Conservation (phyloP, 1,140 invertebrate species). For the Meloidogyne floridensis region DNA sequence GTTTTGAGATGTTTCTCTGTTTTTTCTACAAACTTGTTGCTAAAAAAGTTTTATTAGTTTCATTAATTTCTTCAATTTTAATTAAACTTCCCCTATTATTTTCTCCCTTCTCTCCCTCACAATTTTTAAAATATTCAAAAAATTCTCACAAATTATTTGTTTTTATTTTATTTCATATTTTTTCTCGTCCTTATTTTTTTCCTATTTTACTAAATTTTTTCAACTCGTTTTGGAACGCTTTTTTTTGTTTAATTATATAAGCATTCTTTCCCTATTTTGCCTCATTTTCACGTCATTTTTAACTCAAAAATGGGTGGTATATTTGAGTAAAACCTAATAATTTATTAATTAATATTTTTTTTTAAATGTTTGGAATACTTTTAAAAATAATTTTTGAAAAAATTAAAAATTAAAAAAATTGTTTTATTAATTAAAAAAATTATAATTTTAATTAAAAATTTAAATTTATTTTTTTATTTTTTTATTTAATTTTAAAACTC, state of each 20-base stretch:
- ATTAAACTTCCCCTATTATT: too few species aligned
- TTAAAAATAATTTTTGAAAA: too few species aligned
- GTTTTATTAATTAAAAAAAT: too few species aligned
- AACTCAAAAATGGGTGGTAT: background rate
- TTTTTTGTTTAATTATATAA: constrained; percentile 4
- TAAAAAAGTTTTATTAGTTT: too few species aligned
- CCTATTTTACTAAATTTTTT: background rate
- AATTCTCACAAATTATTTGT: background rate
- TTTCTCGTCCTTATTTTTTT: background rate
- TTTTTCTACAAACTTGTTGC: too few species aligned
- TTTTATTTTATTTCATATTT: background rate
- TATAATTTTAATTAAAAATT: too few species aligned
- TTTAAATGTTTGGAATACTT: too few species aligned
- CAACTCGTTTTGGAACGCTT: background rate
- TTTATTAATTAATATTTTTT: background rate
- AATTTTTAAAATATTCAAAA: background rate
- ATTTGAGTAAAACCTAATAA: background rate
- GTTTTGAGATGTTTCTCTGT: too few species aligned
- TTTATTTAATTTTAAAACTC: too few species aligned
- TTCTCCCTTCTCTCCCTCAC: background rate
- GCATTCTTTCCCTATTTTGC: background rate
- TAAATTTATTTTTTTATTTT: too few species aligned
- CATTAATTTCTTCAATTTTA: too few species aligned
- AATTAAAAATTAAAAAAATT: too few species aligned
- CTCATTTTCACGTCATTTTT: background rate